Evolutionary conservation across 1,140 invertebrate genomes (phyloP).

Genomic region (Euborellia annulipes): DNA sequence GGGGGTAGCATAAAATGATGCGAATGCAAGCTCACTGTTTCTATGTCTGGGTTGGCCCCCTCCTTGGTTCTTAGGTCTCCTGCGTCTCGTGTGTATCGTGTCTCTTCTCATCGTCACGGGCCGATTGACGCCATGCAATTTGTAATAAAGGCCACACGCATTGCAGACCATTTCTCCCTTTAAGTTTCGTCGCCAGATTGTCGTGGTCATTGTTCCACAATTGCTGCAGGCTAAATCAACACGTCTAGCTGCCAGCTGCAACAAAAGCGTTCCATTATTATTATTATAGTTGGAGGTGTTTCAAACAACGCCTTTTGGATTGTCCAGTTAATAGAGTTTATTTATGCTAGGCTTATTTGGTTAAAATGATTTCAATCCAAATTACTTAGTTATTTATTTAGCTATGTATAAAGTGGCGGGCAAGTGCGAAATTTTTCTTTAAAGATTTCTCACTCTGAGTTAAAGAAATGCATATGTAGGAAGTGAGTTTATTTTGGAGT

Average conservation of each 20-base stretch:
- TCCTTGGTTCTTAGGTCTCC: conserved; percentile 56
- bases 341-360: no score
- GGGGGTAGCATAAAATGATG: no score
- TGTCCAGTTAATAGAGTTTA: conserved; percentile 15
- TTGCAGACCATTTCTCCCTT: conserved; percentile 89
- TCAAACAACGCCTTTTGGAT: conserved; percentile 11
- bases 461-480: no score
- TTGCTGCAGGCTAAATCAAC: conserved; percentile 64
- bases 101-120: conserved; percentile 92
- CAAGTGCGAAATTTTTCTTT: no score
- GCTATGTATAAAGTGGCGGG: no score
- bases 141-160: conserved; percentile 85
- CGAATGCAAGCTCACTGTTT: conserved; percentile 5
- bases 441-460: no score
- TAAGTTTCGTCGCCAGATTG: conserved; percentile 80
- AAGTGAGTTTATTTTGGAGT: no score
- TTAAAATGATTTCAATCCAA: no score
- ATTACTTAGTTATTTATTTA: no score
- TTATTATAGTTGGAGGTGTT: conserved; percentile 2
- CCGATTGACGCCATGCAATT: conserved; percentile 76
- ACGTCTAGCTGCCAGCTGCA: conserved; percentile 25
- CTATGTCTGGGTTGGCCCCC: conserved; percentile 5
- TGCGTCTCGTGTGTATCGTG: conserved; percentile 87
- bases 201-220: conserved; percentile 77
- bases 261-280: no score